Percentiles rank a stretch among this genome's conserved stretches.
phyloP scores from a whole-genome alignment of 2,113 vertebrate species.

The Mola mola region DNA sequence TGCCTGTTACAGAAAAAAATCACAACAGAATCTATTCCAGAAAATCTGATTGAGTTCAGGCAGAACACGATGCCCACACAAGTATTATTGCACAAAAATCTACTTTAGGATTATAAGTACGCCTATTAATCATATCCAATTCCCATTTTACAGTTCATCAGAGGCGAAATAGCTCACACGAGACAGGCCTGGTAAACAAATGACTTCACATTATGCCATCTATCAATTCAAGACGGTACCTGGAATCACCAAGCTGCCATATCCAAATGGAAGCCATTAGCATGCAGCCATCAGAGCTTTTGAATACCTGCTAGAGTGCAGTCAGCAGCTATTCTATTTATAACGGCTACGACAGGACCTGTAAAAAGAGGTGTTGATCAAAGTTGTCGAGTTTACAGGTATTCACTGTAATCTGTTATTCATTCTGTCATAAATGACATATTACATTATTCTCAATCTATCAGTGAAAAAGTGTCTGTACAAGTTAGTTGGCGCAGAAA shows the following conservation, averaged over 20 bases:
- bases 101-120: constrained; percentile 34
- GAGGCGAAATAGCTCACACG: constrained; percentile 40
- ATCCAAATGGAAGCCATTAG: constrained; percentile 65
- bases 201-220: constrained; percentile 72
- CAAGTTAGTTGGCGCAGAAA: no score
- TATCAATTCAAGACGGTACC: constrained; percentile 67
- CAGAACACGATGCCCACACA: constrained; percentile 2
- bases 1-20: no score
- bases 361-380: constrained; percentile 41
- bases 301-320: constrained; percentile 57
- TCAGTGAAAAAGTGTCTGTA: background rate
- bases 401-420: constrained; percentile 46
- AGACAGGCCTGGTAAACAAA: constrained; percentile 71
- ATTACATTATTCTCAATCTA: background rate
- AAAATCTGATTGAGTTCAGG: background rate
- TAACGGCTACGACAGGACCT: constrained; percentile 68
- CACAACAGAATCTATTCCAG: background rate
- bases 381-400: constrained; percentile 52
- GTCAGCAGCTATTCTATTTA: constrained; percentile 67
- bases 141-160: constrained; percentile 46
- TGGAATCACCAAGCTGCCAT: constrained; percentile 74
- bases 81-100: constrained; percentile 37
- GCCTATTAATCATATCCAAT: constrained; percentile 59
- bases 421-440: constrained; percentile 14
- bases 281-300: constrained; percentile 64